Evolutionary conservation across 2,797 vertebrate genomes (phyloP).

Genomic region (Cryptoprocta ferox): DNA sequence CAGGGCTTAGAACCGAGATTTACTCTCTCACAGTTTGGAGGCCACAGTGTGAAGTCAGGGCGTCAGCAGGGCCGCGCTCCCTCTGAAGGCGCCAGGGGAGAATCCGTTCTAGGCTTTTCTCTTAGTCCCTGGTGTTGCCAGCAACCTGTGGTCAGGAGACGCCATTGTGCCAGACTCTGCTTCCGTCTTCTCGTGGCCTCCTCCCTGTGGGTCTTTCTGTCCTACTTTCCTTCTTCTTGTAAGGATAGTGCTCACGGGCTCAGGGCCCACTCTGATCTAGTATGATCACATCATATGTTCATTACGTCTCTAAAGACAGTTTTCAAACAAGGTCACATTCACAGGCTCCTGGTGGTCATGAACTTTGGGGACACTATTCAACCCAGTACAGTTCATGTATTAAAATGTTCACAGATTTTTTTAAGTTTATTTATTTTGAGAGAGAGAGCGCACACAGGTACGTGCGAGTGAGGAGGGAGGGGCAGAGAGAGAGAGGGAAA

Average conservation of each 20-base stretch:
- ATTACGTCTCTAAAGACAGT: not conserved
- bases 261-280: not conserved
- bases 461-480: too few relatives aligned
- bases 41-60: not conserved
- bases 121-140: accelerated
- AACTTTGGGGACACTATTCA: not conserved
- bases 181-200: accelerated
- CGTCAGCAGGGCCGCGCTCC: accelerated
- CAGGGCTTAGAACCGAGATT: not conserved
- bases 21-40: not conserved
- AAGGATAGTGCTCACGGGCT: not conserved
- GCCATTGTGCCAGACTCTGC: not conserved
- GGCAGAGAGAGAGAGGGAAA: too few relatives aligned
- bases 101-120: not conserved
- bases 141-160: not conserved
- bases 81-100: not conserved
- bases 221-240: not conserved
- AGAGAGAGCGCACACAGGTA: too few relatives aligned
- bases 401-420: not conserved
- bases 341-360: not conserved
- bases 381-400: not conserved
- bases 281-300: not conserved
- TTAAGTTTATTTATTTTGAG: too few relatives aligned
- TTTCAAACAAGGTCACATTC: not conserved
- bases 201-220: not conserved